Conservation (phyloP, 64 coral and sea anemone species). For the Stylophora pistillata region DNA sequence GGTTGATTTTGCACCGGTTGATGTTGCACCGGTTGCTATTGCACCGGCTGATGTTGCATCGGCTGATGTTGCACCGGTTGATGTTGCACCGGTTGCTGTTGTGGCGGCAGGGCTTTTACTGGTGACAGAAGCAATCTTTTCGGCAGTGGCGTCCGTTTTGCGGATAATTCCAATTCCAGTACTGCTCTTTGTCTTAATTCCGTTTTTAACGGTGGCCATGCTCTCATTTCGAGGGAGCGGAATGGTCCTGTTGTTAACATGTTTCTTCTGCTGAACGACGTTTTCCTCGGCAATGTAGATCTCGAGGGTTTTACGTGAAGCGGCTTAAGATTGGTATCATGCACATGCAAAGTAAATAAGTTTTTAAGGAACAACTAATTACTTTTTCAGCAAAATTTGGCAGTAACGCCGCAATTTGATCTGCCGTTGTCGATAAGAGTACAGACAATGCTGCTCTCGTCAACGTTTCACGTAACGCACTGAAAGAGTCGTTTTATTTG, state of each 20-base stretch:
- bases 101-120: background rate
- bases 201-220: background rate
- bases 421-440: no score
- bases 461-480: no score
- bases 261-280: constrained; percentile 1
- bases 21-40: background rate
- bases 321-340: constrained; percentile 14
- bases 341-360: constrained; percentile 29
- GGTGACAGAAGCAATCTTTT: background rate
- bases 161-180: background rate
- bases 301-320: constrained; percentile 21
- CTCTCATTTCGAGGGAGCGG: background rate
- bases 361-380: background rate
- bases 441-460: no score
- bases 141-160: background rate
- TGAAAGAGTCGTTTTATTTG: no score
- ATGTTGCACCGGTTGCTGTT: background rate
- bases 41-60: background rate
- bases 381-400: no score
- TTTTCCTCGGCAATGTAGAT: constrained; percentile 31
- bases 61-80: background rate
- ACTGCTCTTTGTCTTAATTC: background rate
- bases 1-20: background rate
- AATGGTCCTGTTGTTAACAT: background rate
- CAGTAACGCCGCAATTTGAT: no score